Percentiles rank a stretch among this genome's conserved stretches.
phyloP scores from a whole-genome alignment of 2,113 vertebrate species.

The Crotalus viridis region DNA sequence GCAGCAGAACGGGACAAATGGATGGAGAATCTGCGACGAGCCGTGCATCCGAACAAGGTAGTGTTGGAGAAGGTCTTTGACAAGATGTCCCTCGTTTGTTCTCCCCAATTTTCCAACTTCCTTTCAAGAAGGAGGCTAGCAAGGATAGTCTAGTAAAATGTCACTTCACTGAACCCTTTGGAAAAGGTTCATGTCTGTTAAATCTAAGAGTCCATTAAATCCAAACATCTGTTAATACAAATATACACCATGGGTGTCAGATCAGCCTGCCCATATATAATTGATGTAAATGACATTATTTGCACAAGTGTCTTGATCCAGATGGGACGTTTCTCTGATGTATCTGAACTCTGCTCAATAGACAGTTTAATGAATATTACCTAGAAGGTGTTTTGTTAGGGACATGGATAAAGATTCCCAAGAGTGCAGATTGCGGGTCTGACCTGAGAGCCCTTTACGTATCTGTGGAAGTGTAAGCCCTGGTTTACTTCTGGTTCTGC shows the following conservation, averaged over 20 bases:
- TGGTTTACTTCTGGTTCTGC: slow-evolving; percentile 21
- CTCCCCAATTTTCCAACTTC: background rate
- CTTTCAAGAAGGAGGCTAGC: background rate
- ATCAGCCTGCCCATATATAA: background rate
- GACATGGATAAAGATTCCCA: background rate
- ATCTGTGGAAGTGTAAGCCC: background rate
- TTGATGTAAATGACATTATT: background rate
- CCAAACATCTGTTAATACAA: background rate
- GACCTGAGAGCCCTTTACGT: too few relatives aligned
- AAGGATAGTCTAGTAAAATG: background rate
- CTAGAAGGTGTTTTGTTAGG: background rate
- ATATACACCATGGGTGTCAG: background rate
- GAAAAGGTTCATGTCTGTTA: background rate
- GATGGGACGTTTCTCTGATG: background rate
- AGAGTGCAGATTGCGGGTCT: background rate
- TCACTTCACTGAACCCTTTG: background rate
- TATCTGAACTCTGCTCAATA: background rate
- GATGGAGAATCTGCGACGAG: slow-evolving; percentile 98
- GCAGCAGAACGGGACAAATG: slow-evolving; percentile 98
- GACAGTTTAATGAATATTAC: background rate
- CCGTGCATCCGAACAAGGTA: slow-evolving; percentile 98
- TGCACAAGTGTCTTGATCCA: background rate
- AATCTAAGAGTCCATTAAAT: background rate
- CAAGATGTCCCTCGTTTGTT: background rate
- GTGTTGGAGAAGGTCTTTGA: too few relatives aligned